Percentiles rank a stretch among this genome's conserved stretches.
Conservation (phyloP, 2,113 vertebrate genomes). For the Phalacrocorax pelagicus region DNA sequence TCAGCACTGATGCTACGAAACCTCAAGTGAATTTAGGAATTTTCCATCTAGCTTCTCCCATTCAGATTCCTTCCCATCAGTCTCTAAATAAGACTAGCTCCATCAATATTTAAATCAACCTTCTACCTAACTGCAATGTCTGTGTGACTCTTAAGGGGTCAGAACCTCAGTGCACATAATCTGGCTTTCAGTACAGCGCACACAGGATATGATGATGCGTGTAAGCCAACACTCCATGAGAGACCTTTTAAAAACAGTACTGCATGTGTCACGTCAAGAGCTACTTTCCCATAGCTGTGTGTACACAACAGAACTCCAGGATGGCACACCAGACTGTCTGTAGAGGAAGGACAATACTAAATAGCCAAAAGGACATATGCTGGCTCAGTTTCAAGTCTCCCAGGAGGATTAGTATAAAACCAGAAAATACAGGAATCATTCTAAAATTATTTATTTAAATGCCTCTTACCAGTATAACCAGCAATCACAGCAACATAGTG, state of each 20-base stretch:
- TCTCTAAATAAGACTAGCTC: background rate
- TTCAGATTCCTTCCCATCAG: background rate
- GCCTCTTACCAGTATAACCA: background rate
- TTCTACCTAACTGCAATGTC: background rate
- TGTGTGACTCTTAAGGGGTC: background rate
- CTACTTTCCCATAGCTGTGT: background rate
- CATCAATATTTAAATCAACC: slow-evolving; percentile 14
- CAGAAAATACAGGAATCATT: background rate
- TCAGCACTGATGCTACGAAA: slow-evolving; percentile 11
- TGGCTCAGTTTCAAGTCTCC: background rate
- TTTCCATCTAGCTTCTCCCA: background rate
- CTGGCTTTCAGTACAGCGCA: background rate
- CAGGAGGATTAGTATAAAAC: background rate
- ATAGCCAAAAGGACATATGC: background rate
- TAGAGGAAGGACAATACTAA: background rate
- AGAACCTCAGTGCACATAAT: background rate
- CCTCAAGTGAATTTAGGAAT: slow-evolving; percentile 13
- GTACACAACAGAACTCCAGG: background rate
- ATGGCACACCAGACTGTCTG: background rate
- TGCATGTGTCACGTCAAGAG: background rate
- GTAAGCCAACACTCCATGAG: background rate
- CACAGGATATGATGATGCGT: background rate
- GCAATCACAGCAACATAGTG: background rate
- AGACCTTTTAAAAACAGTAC: background rate
- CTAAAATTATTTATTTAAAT: background rate